These are phyloP conservation scores for Thelaira solivaga DNA, from an alignment of 2,888 invertebrate genomes.

Conservation along the genomic window DNA sequence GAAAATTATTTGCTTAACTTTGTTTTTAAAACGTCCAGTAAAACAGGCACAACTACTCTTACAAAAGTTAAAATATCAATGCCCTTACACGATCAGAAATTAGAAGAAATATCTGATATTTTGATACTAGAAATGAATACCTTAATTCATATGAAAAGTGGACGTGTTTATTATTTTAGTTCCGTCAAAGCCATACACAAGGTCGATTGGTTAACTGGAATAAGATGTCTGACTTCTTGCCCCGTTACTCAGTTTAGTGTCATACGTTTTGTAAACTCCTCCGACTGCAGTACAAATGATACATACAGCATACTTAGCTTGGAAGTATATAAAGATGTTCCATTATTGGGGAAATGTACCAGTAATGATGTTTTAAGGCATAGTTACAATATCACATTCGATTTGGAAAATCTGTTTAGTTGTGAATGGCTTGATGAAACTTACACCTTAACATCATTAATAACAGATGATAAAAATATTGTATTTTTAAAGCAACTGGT, in stretches of 20 bases:
- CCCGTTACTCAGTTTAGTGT: conserved; percentile 70
- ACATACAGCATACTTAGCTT: conserved; percentile 62
- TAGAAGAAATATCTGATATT: conserved; percentile 67
- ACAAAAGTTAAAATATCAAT: conserved; percentile 68
- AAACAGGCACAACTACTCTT: conserved; percentile 65
- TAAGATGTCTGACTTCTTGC: conserved; percentile 68
- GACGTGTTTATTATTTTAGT: conserved; percentile 72
- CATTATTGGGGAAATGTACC: conserved; percentile 65
- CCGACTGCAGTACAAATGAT: conserved; percentile 27
- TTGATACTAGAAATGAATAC: conserved; percentile 74
- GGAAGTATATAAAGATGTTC: conserved; percentile 71
- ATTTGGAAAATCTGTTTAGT: conserved; percentile 72
- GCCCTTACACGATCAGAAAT: conserved; percentile 55
- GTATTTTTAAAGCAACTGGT: conserved; percentile 63
- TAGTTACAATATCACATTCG: conserved; percentile 72
- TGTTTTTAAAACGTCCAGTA: conserved; percentile 71
- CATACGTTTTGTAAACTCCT: conserved; percentile 65
- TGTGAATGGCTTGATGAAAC: conserved; percentile 70
- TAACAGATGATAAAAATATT: conserved; percentile 65
- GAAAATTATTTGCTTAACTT: conserved; percentile 72
- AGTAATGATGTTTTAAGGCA: conserved; percentile 61
- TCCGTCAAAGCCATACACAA: conserved; percentile 72
- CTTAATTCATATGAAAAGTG: conserved; percentile 70
- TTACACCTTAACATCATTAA: conserved; percentile 67
- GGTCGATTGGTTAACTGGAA: conserved; percentile 70